Conservation (phyloP, 2,888 invertebrate species). For the Eristalinus sepulchralis region DNA sequence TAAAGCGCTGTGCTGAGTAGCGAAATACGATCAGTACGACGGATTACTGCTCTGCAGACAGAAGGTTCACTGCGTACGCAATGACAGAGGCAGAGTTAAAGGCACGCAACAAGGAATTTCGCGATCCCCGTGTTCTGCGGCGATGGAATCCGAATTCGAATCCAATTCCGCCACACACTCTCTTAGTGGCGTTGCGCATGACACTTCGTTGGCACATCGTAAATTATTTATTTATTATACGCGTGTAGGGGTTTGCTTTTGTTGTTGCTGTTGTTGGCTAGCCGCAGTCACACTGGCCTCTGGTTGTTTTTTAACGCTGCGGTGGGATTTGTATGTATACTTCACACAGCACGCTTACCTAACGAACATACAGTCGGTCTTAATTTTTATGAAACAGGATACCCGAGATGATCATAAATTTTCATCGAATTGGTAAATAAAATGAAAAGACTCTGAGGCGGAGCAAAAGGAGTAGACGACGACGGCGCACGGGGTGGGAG, state of each 20-base stretch:
- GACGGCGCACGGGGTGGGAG: neutral
- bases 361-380: slow-evolving; percentile 40
- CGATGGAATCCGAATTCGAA: slow-evolving; percentile 30
- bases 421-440: slow-evolving; percentile 52
- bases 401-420: slow-evolving; percentile 68
- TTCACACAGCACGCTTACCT: slow-evolving; percentile 27
- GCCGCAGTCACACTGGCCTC: neutral
- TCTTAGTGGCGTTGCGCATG: slow-evolving; percentile 66
- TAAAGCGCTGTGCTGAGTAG: slow-evolving; percentile 32
- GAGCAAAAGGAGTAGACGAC: neutral
- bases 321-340: slow-evolving; percentile 16
- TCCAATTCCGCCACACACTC: slow-evolving; percentile 15
- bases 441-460: neutral
- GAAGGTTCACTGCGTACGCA: slow-evolving; percentile 42
- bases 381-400: slow-evolving; percentile 69
- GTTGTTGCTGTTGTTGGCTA: slow-evolving; percentile 9
- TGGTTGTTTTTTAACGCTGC: neutral
- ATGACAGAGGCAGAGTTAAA: slow-evolving; percentile 35
- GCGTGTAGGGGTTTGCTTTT: slow-evolving; percentile 36
- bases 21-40: slow-evolving; percentile 63
- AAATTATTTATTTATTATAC: slow-evolving; percentile 67
- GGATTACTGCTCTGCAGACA: slow-evolving; percentile 33
- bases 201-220: slow-evolving; percentile 70
- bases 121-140: neutral
- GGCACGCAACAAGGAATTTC: slow-evolving; percentile 2